Conservation (phyloP, 1,140 invertebrate species). For the Metopolophium dirhodum region DNA sequence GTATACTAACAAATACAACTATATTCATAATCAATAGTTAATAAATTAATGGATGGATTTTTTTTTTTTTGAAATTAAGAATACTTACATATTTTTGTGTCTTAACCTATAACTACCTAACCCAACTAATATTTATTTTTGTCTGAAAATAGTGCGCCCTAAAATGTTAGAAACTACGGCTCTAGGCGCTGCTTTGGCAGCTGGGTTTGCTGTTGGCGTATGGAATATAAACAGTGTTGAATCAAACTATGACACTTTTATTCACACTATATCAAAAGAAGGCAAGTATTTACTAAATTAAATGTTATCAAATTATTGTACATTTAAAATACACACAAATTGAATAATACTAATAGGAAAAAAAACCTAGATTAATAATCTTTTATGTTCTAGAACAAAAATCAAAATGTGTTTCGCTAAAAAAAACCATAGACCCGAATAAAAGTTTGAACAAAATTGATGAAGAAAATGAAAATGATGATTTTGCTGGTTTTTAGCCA, state of each 20-base stretch:
- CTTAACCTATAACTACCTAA: no score
- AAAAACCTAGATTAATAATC: not conserved
- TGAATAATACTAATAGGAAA: not conserved
- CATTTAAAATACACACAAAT: not conserved
- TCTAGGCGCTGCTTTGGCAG: slow-evolving; percentile 92
- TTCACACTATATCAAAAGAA: slow-evolving; percentile 66
- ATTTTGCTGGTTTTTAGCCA: not conserved
- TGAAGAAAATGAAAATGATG: not conserved
- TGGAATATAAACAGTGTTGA: slow-evolving; percentile 66
- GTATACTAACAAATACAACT: no score
- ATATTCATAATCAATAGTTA: no score
- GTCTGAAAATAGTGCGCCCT: slow-evolving; percentile 71
- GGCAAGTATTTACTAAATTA: not conserved
- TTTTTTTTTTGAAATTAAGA: no score
- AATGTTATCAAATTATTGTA: not conserved
- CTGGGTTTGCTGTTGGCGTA: slow-evolving; percentile 78
- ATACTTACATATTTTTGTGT: no score
- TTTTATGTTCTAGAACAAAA: slow-evolving; percentile 72
- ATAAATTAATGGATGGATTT: no score
- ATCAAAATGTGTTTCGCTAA: slow-evolving; percentile 81
- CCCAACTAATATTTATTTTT: not conserved
- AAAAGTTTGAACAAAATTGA: slow-evolving; percentile 80
- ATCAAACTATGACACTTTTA: slow-evolving; percentile 69
- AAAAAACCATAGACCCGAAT: slow-evolving; percentile 81
- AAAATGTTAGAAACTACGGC: slow-evolving; percentile 91